A percentile compares a stretch with the other conserved stretches of the same genome.
phyloP scores from a whole-genome alignment of 53 echinoderm and acorn worm species.

The Echinometra lucunter region DNA sequence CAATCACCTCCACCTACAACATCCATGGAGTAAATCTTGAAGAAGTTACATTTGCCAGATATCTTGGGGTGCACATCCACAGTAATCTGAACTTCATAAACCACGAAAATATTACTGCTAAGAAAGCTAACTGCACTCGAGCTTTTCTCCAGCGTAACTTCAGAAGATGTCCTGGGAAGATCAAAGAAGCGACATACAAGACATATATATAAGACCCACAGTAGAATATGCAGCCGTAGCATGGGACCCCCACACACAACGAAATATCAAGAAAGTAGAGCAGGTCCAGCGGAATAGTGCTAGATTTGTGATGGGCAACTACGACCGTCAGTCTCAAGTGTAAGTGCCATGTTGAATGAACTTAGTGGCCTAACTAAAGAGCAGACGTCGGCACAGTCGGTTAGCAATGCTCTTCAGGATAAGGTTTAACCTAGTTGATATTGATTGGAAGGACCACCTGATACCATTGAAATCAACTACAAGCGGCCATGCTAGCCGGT shows the following conservation, averaged over 20 bases:
- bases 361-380: background rate
- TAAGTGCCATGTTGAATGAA: background rate
- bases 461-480: background rate
- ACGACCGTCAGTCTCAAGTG: background rate
- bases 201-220: slow-evolving; percentile 13
- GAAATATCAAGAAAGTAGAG: background rate
- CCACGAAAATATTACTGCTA: slow-evolving; percentile 56
- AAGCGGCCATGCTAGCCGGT: background rate
- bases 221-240: slow-evolving; percentile 52
- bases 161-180: slow-evolving; percentile 45
- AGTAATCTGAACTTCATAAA: slow-evolving; percentile 52
- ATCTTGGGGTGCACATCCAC: slow-evolving; percentile 66
- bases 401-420: background rate
- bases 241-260: slow-evolving; percentile 68
- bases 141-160: slow-evolving; percentile 66
- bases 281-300: slow-evolving; percentile 1
- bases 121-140: slow-evolving; percentile 55
- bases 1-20: background rate
- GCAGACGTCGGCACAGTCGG: background rate
- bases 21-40: slow-evolving; percentile 8
- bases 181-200: slow-evolving; percentile 70
- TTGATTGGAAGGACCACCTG: background rate
- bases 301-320: background rate
- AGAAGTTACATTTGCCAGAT: slow-evolving; percentile 51
- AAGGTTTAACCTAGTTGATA: background rate